A percentile compares a stretch with the other conserved stretches of the same genome.
Conservation (phyloP, 2,888 invertebrate species). For the Harmothoe impar region DNA sequence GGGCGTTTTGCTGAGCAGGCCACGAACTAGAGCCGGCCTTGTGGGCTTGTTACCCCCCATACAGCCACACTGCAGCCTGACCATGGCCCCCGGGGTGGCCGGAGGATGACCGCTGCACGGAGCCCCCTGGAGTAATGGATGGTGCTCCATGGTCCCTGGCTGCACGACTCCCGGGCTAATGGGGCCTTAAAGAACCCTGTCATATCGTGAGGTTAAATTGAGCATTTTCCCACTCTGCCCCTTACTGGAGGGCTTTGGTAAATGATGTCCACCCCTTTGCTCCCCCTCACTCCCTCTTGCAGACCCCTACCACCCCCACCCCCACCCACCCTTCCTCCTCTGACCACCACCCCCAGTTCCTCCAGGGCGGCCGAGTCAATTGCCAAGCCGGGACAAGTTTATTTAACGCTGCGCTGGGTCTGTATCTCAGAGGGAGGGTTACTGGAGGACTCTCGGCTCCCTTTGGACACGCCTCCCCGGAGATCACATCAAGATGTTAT, state of each 20-base stretch:
- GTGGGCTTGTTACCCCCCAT: neutral
- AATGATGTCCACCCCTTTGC: constrained; percentile 4
- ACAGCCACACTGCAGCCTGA: neutral
- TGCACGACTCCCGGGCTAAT: constrained; percentile 26
- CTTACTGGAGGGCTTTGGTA: neutral
- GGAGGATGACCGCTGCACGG: neutral
- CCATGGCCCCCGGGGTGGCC: neutral
- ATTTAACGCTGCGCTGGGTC: constrained; percentile 13
- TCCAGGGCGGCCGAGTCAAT: constrained; percentile 7
- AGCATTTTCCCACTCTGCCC: constrained; percentile 39
- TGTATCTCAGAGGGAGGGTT: neutral
- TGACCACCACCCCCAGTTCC: neutral
- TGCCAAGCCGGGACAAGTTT: neutral
- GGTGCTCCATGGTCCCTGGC: constrained; percentile 4
- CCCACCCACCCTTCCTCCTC: neutral
- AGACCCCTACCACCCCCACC: neutral
- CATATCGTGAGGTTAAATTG: constrained; percentile 60
- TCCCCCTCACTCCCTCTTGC: neutral
- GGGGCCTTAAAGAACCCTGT: constrained; percentile 58
- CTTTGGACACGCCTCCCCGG: neutral
- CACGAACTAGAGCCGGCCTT: neutral
- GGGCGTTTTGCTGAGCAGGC: neutral
- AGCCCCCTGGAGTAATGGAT: constrained; percentile 46
- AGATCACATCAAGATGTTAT: constrained; percentile 48
- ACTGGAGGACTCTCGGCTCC: neutral